Evolutionary conservation across 2,888 invertebrate species (phyloP), one percentile per base, ranked within the genome.

Genomic region (Eupithecia subumbrata): DNA sequence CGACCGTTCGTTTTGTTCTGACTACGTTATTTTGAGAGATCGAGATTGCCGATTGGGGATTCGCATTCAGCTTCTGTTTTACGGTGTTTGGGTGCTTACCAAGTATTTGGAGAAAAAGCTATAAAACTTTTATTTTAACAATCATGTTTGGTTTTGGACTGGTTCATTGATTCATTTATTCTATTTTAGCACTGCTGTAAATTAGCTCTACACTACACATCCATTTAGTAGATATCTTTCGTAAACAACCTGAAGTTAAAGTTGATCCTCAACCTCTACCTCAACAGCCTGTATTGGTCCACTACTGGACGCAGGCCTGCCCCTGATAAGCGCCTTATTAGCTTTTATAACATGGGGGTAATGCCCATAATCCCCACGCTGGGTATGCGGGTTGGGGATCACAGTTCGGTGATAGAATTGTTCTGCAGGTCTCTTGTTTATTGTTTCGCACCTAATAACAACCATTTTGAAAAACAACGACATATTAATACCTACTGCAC

Each of bases 11-110:
- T 92, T 93, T 93, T 91, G 90, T 90, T 91, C 88, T 84, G 84
- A 84, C 84, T 72, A 87, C 86, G 92, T 89, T 92, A 93, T 93
- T 93, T 92, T 88, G 86, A 86, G 88, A 88, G 84, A 88, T 88
- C 87, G 89, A 87, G 86, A 84, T 89, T 87, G 85, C 85, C 77
- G 74, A 73, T 78, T 82, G 73, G 76, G 71, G 76, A 64, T 76
- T 78, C 63, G 73, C 75, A 77, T 77, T 77, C 77, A 73, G 71
- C 75, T 75, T 73, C 73, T 75, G 72, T 74, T 34, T 37, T 67
- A 40, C 40, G 67, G 40, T 70, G 56, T 76, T 68, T 71, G 18
- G 25, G 45, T 18, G 9, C 18, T 34, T 34, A 34, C 18, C 64
- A 25, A 25, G 25, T 60, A 25, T 25, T 60, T 60, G 25, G 4